Base-by-base conservation (phyloP, 1,140 invertebrate species). In the Caenorhabditis latens region DNA sequence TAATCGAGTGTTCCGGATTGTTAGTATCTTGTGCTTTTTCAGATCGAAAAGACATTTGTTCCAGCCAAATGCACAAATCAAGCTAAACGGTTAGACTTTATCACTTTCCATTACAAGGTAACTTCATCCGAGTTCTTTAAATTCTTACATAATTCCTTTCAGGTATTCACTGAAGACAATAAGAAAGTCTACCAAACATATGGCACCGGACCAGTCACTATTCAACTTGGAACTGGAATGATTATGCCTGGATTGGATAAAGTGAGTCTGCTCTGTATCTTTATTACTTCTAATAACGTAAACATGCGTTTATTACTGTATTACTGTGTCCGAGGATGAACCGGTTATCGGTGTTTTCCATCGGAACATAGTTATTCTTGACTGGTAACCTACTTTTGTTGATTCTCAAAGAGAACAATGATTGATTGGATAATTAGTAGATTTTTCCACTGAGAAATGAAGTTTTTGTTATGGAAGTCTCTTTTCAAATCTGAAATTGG, bases 101-200 rank as follows among this genome's bases (percentile, higher is more conserved):
- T 92, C 0, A 92, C 92, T 13, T 92, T 92, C 84, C 91, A 92
- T 87, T 92, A 92, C 83, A 92, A 92, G 86, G 91, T 91, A 67
- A 65, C 50, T n/a, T 32, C n/a, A 65, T 16, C n/a, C 21, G 5
- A 16, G 63, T n/a, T 42, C n/a, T 40, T 24, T 40, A 2, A 32
- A 13, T 65, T 42, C 63, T 13, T 32, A 42, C n/a, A 7, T 13
- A 7, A 7, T 13, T 13, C n/a, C 57, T 82, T 86, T 16, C 75
- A 86, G 85, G 58, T 87, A n/a, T 92, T 92, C 85, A 53, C 87
- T 0, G 91, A 92, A 83, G 90, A 92, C 46, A 91, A 91, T 16
- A 92, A 92, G 50, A 91, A 91, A 55, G 92, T 92, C 46, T 91
- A 92, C 85, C 92, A 93, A 83, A 92, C 90, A 13, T 93, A 93